Evolutionary conservation across 2,888 invertebrate species (phyloP), one percentile per base, ranked within the genome.

Genomic region (Meliscaeva auricollis): DNA sequence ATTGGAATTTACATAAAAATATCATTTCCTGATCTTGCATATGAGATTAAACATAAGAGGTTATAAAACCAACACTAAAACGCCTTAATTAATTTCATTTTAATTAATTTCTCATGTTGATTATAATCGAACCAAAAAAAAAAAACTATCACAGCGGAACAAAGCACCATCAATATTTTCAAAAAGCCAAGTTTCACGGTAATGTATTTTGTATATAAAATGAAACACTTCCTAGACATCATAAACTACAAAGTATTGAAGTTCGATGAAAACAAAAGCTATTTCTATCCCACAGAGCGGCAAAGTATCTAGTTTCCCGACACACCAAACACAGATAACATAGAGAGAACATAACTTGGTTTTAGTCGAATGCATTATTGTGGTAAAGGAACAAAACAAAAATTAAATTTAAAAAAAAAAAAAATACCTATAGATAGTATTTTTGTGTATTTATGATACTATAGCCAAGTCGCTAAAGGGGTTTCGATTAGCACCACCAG

Each of bases 271-370:
- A 74, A 50, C 41, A 69, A 74, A 78, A 74, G 60, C 64, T 44
- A 41, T 20, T 2, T 13, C 15, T 35, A 78, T 50, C 83, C 83
- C 68, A 78, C 66, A 32, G 74, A 35, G 78, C 41, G 60, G 54
- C 35, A 41, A 69, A 69, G 78, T 83, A 83, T 83, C 83, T 74
- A 69, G 46, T 83, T 74, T 83, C 78, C 26, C 54, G 6, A 20
- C 54, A 15, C 15, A 58, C n/a, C n/a, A n/a, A 3, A 13, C 11
- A 46, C 46, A 15, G 6, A 35, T 11, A 46, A 48, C 48, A 50
- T 54, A 56, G n/a, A n/a, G n/a, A n/a, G 68, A 74, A 62, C 50
- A 60, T 69, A 69, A 56, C 78, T 78, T 56, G 54, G 74, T 78
- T 69, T 64, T 48, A 78, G 68, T 68, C 62, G 32, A 52, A 78